A percentile compares a stretch with the other conserved stretches of the same genome.
These are phyloP conservation scores for Paratilapia polleni DNA, from an alignment of 2,113 vertebrate species.

Conservation along the genomic window DNA sequence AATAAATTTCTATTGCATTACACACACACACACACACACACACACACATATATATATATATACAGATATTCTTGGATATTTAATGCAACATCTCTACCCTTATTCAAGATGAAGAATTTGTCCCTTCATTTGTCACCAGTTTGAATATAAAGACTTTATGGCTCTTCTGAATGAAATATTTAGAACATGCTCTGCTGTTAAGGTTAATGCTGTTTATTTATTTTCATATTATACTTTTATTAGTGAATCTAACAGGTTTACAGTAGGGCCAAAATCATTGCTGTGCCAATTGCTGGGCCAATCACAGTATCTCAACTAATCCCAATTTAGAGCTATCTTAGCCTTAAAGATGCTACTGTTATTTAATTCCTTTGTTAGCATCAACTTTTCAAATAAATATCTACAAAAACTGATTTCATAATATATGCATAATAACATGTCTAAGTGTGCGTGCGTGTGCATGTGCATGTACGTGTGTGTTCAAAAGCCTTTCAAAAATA, in stretches of 20 bases:
- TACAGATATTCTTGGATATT: background rate
- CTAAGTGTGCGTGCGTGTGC: background rate
- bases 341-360: background rate
- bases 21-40: too few relatives aligned
- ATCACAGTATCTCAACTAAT: too few relatives aligned
- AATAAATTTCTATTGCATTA: background rate
- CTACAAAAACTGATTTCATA: background rate
- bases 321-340: background rate
- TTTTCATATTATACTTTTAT: background rate
- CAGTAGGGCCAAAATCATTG: background rate
- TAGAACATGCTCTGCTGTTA: background rate
- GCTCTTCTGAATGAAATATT: too few relatives aligned
- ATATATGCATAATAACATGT: background rate
- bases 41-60: background rate
- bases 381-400: background rate
- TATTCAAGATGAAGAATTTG: too few relatives aligned
- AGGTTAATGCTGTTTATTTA: background rate
- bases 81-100: background rate
- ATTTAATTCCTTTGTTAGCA: background rate
- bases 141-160: too few relatives aligned
- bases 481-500: too few relatives aligned
- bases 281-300: too few relatives aligned
- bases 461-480: background rate
- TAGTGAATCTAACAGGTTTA: background rate
- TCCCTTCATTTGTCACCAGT: too few relatives aligned